Evolutionary conservation across 2,888 invertebrate genomes (phyloP).

Genomic region (Leptothorax acervorum): DNA sequence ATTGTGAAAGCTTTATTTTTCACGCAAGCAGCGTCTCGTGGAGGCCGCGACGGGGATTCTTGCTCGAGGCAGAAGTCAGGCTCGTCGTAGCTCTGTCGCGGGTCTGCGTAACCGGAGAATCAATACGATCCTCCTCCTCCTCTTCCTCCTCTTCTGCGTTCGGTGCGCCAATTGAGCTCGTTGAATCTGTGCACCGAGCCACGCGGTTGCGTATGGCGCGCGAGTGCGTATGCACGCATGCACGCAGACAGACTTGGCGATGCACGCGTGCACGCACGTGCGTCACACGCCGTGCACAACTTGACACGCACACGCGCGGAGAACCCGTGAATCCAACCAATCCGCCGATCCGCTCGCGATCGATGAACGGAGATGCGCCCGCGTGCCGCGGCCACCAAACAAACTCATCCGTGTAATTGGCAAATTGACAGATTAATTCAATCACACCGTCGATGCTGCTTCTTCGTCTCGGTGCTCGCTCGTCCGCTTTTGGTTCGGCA

Average conservation of each 20-base stretch:
- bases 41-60: constrained; percentile 49
- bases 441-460: constrained; percentile 80
- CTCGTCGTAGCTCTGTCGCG: constrained; percentile 67
- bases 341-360: constrained; percentile 78
- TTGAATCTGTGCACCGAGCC: constrained; percentile 85
- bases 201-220: constrained; percentile 82
- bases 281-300: constrained; percentile 38
- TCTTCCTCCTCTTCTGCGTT: constrained; percentile 72
- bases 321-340: constrained; percentile 42
- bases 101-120: constrained; percentile 80
- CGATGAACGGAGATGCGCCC: constrained; percentile 78
- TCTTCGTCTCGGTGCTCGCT: constrained; percentile 61
- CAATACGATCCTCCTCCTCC: constrained; percentile 81
- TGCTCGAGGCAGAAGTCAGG: constrained; percentile 62
- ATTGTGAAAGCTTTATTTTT: constrained; percentile 14
- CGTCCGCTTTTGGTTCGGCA: constrained; percentile 59
- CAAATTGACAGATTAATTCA: constrained; percentile 85
- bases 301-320: constrained; percentile 73
- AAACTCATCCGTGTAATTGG: constrained; percentile 85
- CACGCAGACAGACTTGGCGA: constrained; percentile 53
- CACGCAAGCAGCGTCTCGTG: not conserved
- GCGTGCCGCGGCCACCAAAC: constrained; percentile 81
- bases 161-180: constrained; percentile 84
- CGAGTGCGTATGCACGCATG: constrained; percentile 61
- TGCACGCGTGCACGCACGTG: constrained; percentile 8